A percentile compares a stretch with the other conserved stretches of the same genome.
Conservation (phyloP, 2,888 invertebrate genomes). For the Dendrolimus pini region DNA sequence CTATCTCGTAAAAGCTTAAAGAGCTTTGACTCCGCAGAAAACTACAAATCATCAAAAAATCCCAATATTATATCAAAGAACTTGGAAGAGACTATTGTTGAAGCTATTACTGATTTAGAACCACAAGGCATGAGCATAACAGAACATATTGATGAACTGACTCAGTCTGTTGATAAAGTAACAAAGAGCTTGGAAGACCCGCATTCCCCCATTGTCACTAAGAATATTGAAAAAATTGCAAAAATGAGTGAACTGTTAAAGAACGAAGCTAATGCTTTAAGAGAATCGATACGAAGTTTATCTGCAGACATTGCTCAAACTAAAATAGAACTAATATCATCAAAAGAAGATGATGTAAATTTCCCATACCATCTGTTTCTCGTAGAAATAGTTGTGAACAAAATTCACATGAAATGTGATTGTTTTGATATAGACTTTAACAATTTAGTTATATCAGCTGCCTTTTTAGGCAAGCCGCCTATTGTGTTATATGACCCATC, state of each 20-base stretch:
- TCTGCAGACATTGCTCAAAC: conserved; percentile 49
- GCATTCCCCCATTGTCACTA: conserved; percentile 28
- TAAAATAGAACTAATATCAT: conserved; percentile 36
- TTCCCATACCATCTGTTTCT: conserved; percentile 66
- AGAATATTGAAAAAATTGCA: conserved; percentile 56
- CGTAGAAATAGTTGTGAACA: conserved; percentile 62
- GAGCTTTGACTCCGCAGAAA: conserved; percentile 7
- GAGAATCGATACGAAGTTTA: conserved; percentile 52
- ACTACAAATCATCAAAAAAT: conserved; percentile 11
- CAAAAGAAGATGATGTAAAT: conserved; percentile 37
- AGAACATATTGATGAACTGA: conserved; percentile 38
- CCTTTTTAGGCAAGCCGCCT: conserved; percentile 58
- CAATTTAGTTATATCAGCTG: conserved; percentile 57
- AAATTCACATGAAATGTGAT: conserved; percentile 69
- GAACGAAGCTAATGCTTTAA: conserved; percentile 57
- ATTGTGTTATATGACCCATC: conserved; percentile 56
- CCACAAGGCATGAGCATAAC: conserved; percentile 34
- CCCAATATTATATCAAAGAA: conserved; percentile 17
- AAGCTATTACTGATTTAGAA: conserved; percentile 28
- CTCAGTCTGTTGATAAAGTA: conserved; percentile 33
- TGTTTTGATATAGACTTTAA: conserved; percentile 62
- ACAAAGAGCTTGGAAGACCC: conserved; percentile 25
- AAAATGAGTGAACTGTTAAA: conserved; percentile 57
- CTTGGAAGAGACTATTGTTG: conserved; percentile 19
- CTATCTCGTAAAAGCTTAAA: conserved; percentile 5